These are phyloP conservation scores for Chrysocyon brachyurus DNA, from an alignment of 2,797 vertebrate species.

Conservation along the genomic window DNA sequence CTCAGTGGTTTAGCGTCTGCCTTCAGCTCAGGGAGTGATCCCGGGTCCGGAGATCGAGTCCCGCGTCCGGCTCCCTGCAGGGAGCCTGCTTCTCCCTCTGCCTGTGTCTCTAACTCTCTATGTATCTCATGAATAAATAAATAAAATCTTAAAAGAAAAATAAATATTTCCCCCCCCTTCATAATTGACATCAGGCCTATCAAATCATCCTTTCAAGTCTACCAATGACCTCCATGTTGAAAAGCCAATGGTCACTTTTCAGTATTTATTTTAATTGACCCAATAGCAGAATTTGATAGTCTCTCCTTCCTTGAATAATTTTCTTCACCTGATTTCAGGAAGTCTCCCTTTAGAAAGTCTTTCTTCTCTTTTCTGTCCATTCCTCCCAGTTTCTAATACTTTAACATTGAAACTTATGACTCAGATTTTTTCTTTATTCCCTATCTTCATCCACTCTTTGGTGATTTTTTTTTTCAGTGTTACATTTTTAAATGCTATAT, in stretches of 20 bases:
- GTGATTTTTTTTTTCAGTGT: background rate
- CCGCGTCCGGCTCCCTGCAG: rapidly evolving
- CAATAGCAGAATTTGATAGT: background rate
- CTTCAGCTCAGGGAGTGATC: no score
- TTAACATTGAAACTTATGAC: background rate
- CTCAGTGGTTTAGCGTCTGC: no score
- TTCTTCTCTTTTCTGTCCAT: background rate
- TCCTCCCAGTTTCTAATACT: background rate
- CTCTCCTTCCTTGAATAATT: background rate
- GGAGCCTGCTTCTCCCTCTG: no score
- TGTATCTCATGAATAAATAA: no score
- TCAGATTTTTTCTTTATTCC: background rate
- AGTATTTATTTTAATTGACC: background rate
- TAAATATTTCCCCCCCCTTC: background rate
- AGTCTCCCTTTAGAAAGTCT: background rate
- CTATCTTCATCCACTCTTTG: background rate
- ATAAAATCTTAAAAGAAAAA: no score
- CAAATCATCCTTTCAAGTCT: background rate
- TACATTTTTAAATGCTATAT: background rate
- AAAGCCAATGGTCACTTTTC: background rate
- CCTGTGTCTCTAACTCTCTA: no score
- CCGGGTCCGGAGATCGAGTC: no score
- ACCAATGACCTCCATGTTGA: background rate
- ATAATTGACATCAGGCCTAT: background rate
- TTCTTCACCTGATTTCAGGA: background rate